These are phyloP conservation scores for Lasius platythorax DNA, from an alignment of 2,888 invertebrate species.

Conservation along the genomic window DNA sequence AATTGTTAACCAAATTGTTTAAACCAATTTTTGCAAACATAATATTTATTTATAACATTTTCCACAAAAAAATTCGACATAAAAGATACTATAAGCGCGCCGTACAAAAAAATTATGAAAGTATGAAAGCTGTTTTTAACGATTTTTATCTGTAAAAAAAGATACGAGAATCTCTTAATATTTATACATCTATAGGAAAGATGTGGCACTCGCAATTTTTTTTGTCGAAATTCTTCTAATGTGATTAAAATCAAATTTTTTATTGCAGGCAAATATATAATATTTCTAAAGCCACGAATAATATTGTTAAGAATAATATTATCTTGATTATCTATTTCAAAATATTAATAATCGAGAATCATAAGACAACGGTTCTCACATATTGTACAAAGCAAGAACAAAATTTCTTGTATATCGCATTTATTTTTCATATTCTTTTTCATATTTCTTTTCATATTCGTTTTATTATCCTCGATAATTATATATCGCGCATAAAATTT, in stretches of 20 bases:
- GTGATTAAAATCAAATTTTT: not conserved
- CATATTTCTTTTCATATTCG: too few species aligned
- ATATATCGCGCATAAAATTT: slow-evolving; percentile 13
- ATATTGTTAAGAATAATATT: not conserved
- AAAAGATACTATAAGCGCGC: not conserved
- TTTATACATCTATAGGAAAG: not conserved
- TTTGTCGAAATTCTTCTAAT: not conserved
- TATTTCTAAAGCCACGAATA: not conserved
- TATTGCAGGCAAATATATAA: not conserved
- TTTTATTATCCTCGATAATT: slow-evolving; percentile 10
- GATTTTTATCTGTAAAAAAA: not conserved
- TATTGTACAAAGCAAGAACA: not conserved
- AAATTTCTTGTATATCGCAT: not conserved
- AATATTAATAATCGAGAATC: not conserved
- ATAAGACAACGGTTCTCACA: not conserved
- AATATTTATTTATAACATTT: not conserved
- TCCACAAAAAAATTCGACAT: not conserved
- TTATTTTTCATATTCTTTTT: slow-evolving; percentile 2
- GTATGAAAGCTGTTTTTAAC: not conserved
- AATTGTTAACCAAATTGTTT: not conserved
- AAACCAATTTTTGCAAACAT: not conserved
- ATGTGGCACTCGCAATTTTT: not conserved
- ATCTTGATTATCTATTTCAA: not conserved
- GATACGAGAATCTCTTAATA: not conserved
- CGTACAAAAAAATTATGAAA: not conserved